Base-by-base conservation (phyloP, 2,113 vertebrate genomes). In the Dasypus novemcinctus region DNA sequence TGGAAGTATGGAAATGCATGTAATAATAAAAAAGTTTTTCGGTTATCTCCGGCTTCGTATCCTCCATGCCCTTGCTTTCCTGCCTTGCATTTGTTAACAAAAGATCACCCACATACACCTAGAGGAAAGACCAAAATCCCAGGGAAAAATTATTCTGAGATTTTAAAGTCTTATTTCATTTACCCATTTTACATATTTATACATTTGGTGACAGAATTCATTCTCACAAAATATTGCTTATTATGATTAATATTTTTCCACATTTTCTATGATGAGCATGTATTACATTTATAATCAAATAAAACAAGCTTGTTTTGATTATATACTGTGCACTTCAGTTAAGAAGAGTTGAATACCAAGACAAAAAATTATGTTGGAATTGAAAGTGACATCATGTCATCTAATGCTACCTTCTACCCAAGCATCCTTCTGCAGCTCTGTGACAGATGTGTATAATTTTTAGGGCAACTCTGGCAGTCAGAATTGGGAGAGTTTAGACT, bases 1-100 rank as follows among this genome's bases (percentile, higher is more conserved):
- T 15, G 82, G 68, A 94, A 92, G 64, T 83, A 90, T 54, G 93
- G 71, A 96, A 94, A 93, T 91, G 63, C 72, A 89, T 83, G 95
- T 96, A 79, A 82, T 91, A 96, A 86, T 92, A 4, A 96, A 88
- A 95, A 90, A 29, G 54, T 8, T 64, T 87, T 43, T 64, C 3
- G 20, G n/a, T 41, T 21, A 20, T 41, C 46, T 72, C 33, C 25
- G 3, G 0, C 64, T 91, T 78, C 69, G 36, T 78, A 33, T 64
- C n/a, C 8, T 61, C 23, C 25, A 0, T n/a, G 66, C 15, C 72
- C 71, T 95, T 38, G 41, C 61, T 46, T 59, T n/a, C 38, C 87
- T 86, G 88, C 57, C 76, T 91, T 82, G 86, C 38, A 46, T 92
- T 79, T 92, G 72, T 75, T 87, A 72, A 76, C 52, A 29, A 61